Evolutionary conservation across 2,888 invertebrate genomes (phyloP).

Genomic region (Clunio marinus): DNA sequence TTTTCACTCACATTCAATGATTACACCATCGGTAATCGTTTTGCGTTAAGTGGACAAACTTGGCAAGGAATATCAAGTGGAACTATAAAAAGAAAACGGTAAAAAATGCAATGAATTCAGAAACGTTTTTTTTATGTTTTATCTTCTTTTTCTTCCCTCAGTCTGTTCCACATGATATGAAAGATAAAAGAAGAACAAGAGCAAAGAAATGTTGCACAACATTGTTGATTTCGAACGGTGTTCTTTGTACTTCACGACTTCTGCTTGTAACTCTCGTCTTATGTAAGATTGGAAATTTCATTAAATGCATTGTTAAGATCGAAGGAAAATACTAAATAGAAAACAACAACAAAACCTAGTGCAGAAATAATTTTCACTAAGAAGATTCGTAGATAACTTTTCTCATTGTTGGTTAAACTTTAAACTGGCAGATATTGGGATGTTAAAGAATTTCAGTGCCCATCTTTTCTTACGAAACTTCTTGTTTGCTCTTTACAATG

Average conservation of each 20-base stretch:
- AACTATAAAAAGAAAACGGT: slow-evolving; percentile 14
- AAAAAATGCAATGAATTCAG: slow-evolving; percentile 23
- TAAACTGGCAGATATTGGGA: not conserved
- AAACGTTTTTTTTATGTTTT: not conserved
- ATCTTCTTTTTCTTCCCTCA: slow-evolving; percentile 3
- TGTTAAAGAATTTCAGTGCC: too few species aligned
- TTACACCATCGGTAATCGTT: not conserved
- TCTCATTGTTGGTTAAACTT: slow-evolving; percentile 3
- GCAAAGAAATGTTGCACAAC: slow-evolving; percentile 1
- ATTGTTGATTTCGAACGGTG: slow-evolving; percentile 6
- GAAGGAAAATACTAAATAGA: too few species aligned
- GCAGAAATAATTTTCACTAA: not conserved
- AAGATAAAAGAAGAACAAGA: not conserved
- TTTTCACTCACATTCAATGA: not conserved
- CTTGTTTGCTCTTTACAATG: too few species aligned
- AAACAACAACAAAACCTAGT: not conserved
- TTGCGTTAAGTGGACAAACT: slow-evolving; percentile 2
- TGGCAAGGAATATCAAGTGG: not conserved
- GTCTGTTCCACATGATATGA: not conserved
- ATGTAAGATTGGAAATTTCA: slow-evolving; percentile 29
- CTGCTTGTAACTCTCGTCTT: slow-evolving; percentile 3
- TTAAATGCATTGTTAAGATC: slow-evolving; percentile 33
- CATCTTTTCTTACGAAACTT: too few species aligned
- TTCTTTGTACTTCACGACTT: slow-evolving; percentile 22
- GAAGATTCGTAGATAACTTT: not conserved